A percentile compares a stretch with the other conserved stretches of the same genome.
phyloP scores from a whole-genome alignment of 2,113 vertebrate species.

The Diadophis punctatus region DNA sequence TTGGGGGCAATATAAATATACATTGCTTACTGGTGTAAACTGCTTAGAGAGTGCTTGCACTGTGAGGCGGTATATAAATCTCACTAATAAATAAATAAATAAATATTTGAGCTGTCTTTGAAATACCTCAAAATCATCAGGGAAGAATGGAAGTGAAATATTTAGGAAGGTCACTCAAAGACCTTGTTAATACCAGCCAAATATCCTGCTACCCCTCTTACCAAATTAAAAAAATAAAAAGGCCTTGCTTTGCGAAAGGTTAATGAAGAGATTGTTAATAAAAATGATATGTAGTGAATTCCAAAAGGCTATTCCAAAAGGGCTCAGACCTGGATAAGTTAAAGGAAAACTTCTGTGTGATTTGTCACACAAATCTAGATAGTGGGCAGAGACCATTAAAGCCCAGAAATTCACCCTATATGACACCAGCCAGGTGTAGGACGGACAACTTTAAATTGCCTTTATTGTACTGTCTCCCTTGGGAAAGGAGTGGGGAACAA shows the following conservation, averaged over 20 bases:
- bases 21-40: too few species aligned
- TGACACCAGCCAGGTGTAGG: neutral
- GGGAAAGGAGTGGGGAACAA: neutral
- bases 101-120: neutral
- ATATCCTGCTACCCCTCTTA: neutral
- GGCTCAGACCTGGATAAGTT: neutral
- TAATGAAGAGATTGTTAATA: neutral
- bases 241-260: neutral
- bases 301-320: neutral
- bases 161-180: neutral
- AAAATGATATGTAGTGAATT: neutral
- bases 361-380: neutral
- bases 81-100: too few species aligned
- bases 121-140: neutral
- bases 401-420: neutral
- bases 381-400: neutral
- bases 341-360: neutral
- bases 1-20: too few species aligned
- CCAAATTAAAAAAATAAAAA: neutral
- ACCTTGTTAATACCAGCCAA: neutral
- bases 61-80: too few species aligned
- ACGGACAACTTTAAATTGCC: neutral
- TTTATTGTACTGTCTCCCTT: neutral
- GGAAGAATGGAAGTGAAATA: neutral
- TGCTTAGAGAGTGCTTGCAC: too few species aligned